A percentile compares a stretch with the other conserved stretches of the same genome.
Evolutionary conservation across 2,113 vertebrate species (phyloP).

Genomic region (Sceloporus tristichus): DNA sequence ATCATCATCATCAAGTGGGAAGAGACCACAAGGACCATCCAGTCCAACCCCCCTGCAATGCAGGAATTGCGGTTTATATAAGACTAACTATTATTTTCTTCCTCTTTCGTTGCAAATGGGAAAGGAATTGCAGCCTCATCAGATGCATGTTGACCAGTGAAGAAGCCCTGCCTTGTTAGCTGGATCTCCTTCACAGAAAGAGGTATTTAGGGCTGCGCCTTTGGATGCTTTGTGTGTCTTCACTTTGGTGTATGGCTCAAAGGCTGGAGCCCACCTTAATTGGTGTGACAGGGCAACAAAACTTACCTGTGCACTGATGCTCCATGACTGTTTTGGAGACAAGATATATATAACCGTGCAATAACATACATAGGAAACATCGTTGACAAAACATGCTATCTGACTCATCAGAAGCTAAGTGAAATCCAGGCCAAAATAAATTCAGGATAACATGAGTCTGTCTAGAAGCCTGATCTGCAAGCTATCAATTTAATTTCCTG

Average conservation of each 20-base stretch:
- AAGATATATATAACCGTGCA: neutral
- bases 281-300: neutral
- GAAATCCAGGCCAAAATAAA: conserved; percentile 5
- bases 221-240: neutral
- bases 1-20: no score
- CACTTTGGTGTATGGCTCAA: neutral
- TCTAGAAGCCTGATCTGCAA: neutral
- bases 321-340: neutral
- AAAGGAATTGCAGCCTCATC: no score
- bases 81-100: no score
- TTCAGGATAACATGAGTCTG: conserved; percentile 3
- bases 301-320: no score
- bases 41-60: no score
- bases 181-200: neutral
- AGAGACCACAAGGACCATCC: no score
- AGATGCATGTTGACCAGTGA: neutral
- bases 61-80: no score
- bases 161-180: neutral
- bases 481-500: neutral
- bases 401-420: neutral
- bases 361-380: neutral
- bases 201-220: neutral
- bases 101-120: no score
- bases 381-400: neutral
- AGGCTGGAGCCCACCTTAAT: neutral